Base-by-base conservation (phyloP, 2,113 vertebrate genomes). In the Formicarius rufipectus region DNA sequence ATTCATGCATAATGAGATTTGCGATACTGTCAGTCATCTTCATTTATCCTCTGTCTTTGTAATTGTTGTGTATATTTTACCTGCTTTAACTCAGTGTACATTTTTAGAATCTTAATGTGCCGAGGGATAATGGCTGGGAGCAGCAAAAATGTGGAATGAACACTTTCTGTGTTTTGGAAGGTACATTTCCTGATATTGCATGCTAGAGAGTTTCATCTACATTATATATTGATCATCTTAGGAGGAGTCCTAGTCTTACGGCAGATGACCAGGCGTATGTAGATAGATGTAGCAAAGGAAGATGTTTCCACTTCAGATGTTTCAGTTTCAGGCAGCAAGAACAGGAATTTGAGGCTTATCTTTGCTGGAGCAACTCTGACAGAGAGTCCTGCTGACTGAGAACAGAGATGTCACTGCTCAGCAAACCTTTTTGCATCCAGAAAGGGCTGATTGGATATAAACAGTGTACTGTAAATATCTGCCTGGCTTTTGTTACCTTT, bases 21-120 rank as follows among this genome's bases (percentile, higher is more conserved):
- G 59, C 94, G 85, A 56, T 84, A 40, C 83, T 95, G 92, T 78
- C 95, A 95, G 39, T 81, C 60, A 37, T 88, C 44, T 95, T 79
- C 85, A 67, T 93, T 89, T 95, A 80, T 93, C 59, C 68, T 80
- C 79, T 55, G 30, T 50, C 79, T 92, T 89, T 89, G 84, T 75
- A 96, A 83, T 58, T 75, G 50, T 42, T 78, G 66, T 89, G 73
- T 83, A 9, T 86, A 64, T 94, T 93, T 94, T 81, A 92, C 83
- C 79, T 93, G 56, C 30, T 88, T 78, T 78, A 91, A 64, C 44
- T 81, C 42, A 12, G 16, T 35, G 39, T 50, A 78, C 5, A 0
- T 78, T 81, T 94, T 81, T 55, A 78, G 85, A 93, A 90, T 92
- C 78, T 88, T 92, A 89, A 93, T 84, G 20, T 72, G 52, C 37